Conservation (phyloP, 1,140 invertebrate species). For the Monochamus saltuarius region DNA sequence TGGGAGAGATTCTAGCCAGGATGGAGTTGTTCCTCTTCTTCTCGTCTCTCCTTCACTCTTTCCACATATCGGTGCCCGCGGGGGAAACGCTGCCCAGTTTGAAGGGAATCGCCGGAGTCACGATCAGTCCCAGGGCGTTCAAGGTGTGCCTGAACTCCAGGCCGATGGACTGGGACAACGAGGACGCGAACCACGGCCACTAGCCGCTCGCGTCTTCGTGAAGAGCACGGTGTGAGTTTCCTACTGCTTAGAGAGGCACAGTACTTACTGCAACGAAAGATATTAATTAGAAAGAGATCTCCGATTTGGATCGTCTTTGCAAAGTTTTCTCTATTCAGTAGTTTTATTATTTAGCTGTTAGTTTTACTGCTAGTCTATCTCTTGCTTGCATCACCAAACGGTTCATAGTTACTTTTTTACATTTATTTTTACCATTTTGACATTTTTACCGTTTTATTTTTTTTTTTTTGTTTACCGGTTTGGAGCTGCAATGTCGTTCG, state of each 20-base stretch:
- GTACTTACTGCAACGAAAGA: slow-evolving; percentile 37
- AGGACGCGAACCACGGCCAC: slow-evolving; percentile 31
- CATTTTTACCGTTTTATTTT: slow-evolving; percentile 5
- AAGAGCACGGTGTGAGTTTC: slow-evolving; percentile 48
- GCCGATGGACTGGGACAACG: slow-evolving; percentile 54
- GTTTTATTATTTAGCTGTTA: slow-evolving; percentile 22
- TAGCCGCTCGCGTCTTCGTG: not conserved
- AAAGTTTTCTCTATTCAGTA: slow-evolving; percentile 47
- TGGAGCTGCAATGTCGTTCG: slow-evolving; percentile 21
- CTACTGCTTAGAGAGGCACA: slow-evolving; percentile 37
- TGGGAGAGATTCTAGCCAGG: slow-evolving; percentile 84
- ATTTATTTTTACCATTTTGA: slow-evolving; percentile 35
- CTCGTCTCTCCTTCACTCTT: slow-evolving; percentile 79
- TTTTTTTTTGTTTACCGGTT: slow-evolving; percentile 26
- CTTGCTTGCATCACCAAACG: slow-evolving; percentile 30
- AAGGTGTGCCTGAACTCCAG: slow-evolving; percentile 67
- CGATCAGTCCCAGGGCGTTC: slow-evolving; percentile 75
- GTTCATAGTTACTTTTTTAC: slow-evolving; percentile 19
- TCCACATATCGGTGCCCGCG: slow-evolving; percentile 70
- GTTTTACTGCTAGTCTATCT: slow-evolving; percentile 41
- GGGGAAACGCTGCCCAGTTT: slow-evolving; percentile 71
- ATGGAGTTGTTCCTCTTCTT: slow-evolving; percentile 94
- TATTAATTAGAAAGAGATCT: slow-evolving; percentile 38
- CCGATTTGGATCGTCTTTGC: slow-evolving; percentile 46
- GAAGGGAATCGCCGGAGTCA: slow-evolving; percentile 73